These are phyloP conservation scores for Channa argus DNA, from an alignment of 2,113 vertebrate species.

Conservation along the genomic window DNA sequence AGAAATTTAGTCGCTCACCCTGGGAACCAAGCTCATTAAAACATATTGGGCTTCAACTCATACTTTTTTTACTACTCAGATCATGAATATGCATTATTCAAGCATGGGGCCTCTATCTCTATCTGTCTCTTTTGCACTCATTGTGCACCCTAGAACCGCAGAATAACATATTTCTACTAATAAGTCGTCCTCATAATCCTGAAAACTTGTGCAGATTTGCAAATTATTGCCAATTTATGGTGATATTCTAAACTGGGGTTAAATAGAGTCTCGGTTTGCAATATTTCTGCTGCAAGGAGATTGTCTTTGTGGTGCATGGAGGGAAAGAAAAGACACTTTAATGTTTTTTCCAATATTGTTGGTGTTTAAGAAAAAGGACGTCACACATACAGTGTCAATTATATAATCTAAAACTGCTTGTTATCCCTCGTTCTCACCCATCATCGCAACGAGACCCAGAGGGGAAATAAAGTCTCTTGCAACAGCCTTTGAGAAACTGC, in stretches of 20 bases:
- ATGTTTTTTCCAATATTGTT: not conserved
- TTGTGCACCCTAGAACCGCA: conserved; percentile 11
- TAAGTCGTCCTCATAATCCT: conserved; percentile 7
- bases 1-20: conserved; percentile 58
- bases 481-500: conserved; percentile 47
- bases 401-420: conserved; percentile 39
- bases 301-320: not conserved
- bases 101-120: conserved; percentile 32
- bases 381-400: conserved; percentile 34
- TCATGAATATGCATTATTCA: conserved; percentile 72
- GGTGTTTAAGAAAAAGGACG: conserved; percentile 2
- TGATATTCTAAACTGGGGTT: not conserved
- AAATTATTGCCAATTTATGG: conserved; percentile 25
- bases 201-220: conserved; percentile 20
- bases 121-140: conserved; percentile 32
- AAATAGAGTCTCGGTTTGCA: not conserved
- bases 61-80: conserved; percentile 57
- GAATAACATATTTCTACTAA: not conserved
- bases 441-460: conserved; percentile 38
- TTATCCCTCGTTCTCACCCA: conserved; percentile 39
- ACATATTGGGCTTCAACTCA: conserved; percentile 47
- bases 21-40: conserved; percentile 70
- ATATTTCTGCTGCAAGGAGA: not conserved
- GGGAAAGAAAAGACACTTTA: not conserved
- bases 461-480: conserved; percentile 43